phyloP scores from a whole-genome alignment of 2,888 invertebrate genomes.

The Urechis unicinctus region DNA sequence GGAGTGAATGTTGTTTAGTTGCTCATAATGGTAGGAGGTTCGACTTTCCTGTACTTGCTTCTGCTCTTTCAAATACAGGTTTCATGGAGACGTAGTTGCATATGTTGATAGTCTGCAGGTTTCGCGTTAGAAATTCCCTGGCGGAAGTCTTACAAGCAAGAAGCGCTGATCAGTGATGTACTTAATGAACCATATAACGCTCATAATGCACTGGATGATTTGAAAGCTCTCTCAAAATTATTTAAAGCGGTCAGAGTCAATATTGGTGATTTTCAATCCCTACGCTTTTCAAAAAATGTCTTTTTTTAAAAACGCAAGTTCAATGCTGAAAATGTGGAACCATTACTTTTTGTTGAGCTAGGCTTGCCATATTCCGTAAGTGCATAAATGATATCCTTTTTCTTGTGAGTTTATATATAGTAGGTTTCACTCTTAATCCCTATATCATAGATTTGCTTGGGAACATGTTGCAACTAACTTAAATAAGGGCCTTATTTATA shows the following conservation, averaged over 20 bases:
- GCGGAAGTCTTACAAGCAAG: background rate
- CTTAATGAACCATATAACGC: background rate
- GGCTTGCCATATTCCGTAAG: too few relatives aligned
- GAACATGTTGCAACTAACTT: too few relatives aligned
- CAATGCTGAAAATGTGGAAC: too few relatives aligned
- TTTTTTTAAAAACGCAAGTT: too few relatives aligned
- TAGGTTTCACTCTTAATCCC: too few relatives aligned
- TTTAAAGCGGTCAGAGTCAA: background rate
- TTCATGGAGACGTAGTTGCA: background rate
- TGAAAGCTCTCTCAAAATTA: background rate
- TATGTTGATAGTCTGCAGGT: background rate
- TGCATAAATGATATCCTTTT: too few relatives aligned
- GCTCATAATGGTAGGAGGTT: background rate
- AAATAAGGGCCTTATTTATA: too few relatives aligned
- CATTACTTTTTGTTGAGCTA: too few relatives aligned
- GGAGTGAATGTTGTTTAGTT: too few relatives aligned
- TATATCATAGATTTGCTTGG: too few relatives aligned
- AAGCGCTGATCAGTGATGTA: background rate
- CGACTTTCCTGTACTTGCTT: background rate
- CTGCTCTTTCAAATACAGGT: background rate
- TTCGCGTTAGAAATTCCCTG: background rate
- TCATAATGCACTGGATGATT: background rate
- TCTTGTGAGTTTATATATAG: too few relatives aligned
- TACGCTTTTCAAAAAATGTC: background rate
- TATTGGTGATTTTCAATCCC: background rate